Evolutionary conservation across 1,140 invertebrate genomes (phyloP), one percentile per base, ranked within the genome.

Genomic region (Ridgeia piscesae): DNA sequence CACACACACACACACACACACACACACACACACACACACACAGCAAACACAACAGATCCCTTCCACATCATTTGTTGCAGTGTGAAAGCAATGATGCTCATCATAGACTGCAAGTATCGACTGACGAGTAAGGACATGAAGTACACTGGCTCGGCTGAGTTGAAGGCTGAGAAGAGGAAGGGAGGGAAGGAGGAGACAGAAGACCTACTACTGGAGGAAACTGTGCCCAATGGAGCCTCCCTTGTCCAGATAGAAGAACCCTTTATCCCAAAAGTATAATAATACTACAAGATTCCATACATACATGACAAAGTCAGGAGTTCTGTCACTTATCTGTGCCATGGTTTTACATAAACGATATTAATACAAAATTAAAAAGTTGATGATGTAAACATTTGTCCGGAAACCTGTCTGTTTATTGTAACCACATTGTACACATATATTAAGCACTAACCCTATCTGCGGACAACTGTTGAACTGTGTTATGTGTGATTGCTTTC

Each of bases 71-170:
- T 77, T 2, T 77, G 58, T 77, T 77, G 58, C 58, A 96, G 96
- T 94, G 95, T 96, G 9, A 95, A 95, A 92, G 95, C 96, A 0
- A 96, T 96, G 96, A 93, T 96, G 33, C 94, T 96, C 91, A 93
- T 96, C 21, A 95, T 96, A 11, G 95, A 96, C 91, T 96, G 96
- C 93, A 96, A 96, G 92, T 96, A 96, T 93, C 93, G 94, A 35
- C 94, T 95, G n/a, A 91, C 94, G 6, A 93, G 94, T 42, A 94
- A 93, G 88, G 34, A 90, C 35, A 21, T 31, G 35, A 90, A 27
- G 89, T 42, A 90, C 35, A n/a, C 89, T 8, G 89, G 34, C 27
- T 77, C 58, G 14, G 14, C 58, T 2, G 17, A 77, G 58, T 21
- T 31, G 27, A 77, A 77, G 58, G 58, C 8, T 77, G 58, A 17